Conservation (phyloP, 2,113 vertebrate genomes). For the Arizona elegans region DNA sequence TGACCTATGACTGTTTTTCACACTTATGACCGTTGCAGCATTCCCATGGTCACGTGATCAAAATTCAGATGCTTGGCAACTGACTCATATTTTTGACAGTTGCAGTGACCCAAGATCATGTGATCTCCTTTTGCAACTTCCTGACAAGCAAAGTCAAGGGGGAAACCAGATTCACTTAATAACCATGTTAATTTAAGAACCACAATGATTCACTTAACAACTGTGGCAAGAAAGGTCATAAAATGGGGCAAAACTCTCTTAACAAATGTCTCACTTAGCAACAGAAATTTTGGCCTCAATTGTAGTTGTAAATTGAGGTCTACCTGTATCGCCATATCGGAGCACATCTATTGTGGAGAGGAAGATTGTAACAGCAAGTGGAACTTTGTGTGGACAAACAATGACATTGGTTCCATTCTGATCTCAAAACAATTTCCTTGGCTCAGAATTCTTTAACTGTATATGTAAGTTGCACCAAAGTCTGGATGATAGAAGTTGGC, state of each 20-base stretch:
- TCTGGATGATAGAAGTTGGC: not conserved
- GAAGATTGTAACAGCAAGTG: not conserved
- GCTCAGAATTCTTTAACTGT: not conserved
- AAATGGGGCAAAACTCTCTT: not conserved
- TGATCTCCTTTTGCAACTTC: not conserved
- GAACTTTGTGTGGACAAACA: not conserved
- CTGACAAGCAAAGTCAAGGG: not conserved
- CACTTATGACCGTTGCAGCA: not conserved
- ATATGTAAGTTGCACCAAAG: not conserved
- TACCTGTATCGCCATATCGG: not conserved
- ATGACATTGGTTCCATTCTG: not conserved
- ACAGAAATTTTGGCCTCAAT: not conserved
- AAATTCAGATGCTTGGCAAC: not conserved
- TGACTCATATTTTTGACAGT: not conserved
- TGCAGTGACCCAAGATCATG: not conserved
- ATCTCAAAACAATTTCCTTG: not conserved
- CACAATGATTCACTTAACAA: not conserved
- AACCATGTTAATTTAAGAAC: not conserved
- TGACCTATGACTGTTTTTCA: not conserved
- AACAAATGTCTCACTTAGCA: not conserved
- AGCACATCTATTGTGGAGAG: not conserved
- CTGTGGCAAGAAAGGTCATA: not conserved
- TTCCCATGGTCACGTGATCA: not conserved
- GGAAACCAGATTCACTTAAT: not conserved
- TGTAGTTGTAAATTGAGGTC: not conserved